Evolutionary conservation across 1,140 invertebrate species (phyloP), one percentile per base, ranked within the genome.

Genomic region (Eueides isabella): DNA sequence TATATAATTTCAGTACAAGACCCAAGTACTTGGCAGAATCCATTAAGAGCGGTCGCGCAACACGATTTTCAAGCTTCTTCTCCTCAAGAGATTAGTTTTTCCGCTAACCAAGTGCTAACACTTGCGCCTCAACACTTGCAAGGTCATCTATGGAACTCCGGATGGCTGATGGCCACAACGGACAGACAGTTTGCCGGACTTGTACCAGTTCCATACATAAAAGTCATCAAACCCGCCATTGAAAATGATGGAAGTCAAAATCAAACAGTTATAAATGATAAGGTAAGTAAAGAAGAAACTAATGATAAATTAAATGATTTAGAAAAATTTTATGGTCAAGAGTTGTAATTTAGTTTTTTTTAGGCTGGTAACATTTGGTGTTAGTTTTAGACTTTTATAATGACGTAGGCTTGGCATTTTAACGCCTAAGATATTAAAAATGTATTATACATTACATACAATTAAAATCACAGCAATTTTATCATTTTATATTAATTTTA

Each of bases 121-220:
- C 90, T 99, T 28, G 98, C 98, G 2, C 98, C 98, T 0, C 96
- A 96, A 86, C 95, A 96, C 83, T 91, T 97, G 12, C 98, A 98
- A 88, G 92, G 71, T 62, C 94, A 93, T 80, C 90, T 94, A 11
- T 95, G 83, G 84, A 95, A 95, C 79, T 95, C 96, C 2, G 96
- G 97, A n/a, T 97, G 97, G 96, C 95, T 95, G 5, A 94, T 95
- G 89, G 97, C 96, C 0, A 95, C 96, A 5, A 91, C 94, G 61
- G 96, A 98, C 89, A 95, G 95, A 55, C 94, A 95, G 70, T 95
- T 93, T 33, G 94, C 95, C 2, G 98, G 97, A 3, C 88, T 98
- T 0, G 94, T 98, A 62, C 98, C 98, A 3, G 95, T 96, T 1
- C 97, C 97, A 86, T 98, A 98, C 88, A 94, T 98, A 1, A 96